Evolutionary conservation across 2,888 invertebrate species (phyloP), one percentile per base, ranked within the genome.

Genomic region (Scaptomyza tumidula): DNA sequence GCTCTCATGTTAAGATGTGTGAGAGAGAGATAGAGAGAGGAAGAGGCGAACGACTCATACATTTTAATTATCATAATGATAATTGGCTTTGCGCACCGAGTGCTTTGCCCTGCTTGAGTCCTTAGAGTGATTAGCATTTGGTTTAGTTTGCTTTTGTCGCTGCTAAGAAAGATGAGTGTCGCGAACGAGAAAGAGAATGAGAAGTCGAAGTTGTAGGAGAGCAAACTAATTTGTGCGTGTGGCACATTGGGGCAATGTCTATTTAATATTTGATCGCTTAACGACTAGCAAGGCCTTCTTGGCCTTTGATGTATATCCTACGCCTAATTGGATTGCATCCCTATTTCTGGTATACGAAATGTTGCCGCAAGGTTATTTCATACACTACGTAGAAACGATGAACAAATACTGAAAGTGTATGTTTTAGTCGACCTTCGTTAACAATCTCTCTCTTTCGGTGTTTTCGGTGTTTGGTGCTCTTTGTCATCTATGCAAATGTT

Each of bases 11-110:
- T 33, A 11, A 35, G 4, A 35, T 10, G 33, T 35, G 13, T 1
- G 35, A 13, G 13, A 35, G 33, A 7, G 7, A 9, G 1, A 7
- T 0, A 3, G 1, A 14, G 37, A 29, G 29, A 29, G 37, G 19
- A 3, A 16, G 56, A 10, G 16, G 43, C n/a, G 14, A 52, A 61
- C 13, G 43, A 63, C 71, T 66, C 71, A 77, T 84, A 72, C 72
- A 84, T 86, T 81, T 84, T 84, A 86, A 83, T 83, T 86, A 81
- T 77, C 80, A 86, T 86, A 68, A 81, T 86, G 75, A 85, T 80
- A 82, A 83, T 80, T 80, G 57, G 65, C 73, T 83, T 63, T 55
- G 59, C 63, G 50, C 46, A 48, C 52, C 6, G 14, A 44, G 39
- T 39, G 10, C 49, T 27, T 29, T 13, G 31, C 52, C 19, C 19